Conservation (phyloP, 2,888 invertebrate genomes). For the Netelia fuscicornis region DNA sequence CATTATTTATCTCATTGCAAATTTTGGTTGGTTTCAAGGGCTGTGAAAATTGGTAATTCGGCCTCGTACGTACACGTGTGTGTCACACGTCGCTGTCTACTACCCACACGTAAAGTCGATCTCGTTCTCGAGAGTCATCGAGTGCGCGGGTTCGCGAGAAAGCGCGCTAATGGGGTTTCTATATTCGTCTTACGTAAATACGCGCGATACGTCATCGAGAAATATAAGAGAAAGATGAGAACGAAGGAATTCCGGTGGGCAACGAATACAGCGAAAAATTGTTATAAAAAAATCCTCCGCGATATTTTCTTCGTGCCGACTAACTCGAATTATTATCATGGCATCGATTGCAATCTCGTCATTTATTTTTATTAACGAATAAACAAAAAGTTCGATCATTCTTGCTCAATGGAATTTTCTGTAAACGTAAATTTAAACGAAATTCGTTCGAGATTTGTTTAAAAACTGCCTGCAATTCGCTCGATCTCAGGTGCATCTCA, state of each 20-base stretch:
- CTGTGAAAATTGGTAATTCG: conserved; percentile 42
- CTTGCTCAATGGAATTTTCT: too few species aligned
- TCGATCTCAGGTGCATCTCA: too few species aligned
- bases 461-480: too few species aligned
- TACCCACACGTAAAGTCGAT: conserved; percentile 48
- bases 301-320: not conserved
- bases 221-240: conserved; percentile 21
- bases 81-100: conserved; percentile 41
- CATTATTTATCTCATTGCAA: not conserved
- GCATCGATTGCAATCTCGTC: too few species aligned
- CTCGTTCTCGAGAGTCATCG: conserved; percentile 52
- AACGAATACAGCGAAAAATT: conserved; percentile 18
- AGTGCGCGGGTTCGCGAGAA: conserved; percentile 25
- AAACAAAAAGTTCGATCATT: too few species aligned
- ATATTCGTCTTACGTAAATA: conserved; percentile 65
- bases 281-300: not conserved
- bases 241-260: conserved; percentile 1
- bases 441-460: too few species aligned
- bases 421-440: too few species aligned
- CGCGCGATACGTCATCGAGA: conserved; percentile 48
- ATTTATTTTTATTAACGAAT: too few species aligned
- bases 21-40: conserved; percentile 22
- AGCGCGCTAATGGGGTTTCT: conserved; percentile 60
- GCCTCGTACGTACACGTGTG: conserved; percentile 42
- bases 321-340: too few species aligned